phyloP scores from a whole-genome alignment of 2,113 vertebrate genomes.

The Gadus chalcogrammus region DNA sequence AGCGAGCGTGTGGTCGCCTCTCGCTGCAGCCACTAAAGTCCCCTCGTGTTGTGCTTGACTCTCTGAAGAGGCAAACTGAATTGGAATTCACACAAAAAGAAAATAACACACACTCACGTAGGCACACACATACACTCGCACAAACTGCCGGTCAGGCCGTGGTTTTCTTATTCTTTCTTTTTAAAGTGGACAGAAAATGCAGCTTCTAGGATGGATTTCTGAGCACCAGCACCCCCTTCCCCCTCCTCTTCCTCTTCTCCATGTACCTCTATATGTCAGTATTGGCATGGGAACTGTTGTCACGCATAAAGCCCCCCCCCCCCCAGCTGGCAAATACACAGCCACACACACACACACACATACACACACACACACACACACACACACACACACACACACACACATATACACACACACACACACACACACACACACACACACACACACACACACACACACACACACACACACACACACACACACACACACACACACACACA shows the following conservation, averaged over 20 bases:
- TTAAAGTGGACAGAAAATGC: no score
- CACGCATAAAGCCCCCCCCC: no score
- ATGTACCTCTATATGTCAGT: slow-evolving; percentile 7
- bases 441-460: neutral
- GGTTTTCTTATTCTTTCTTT: no score
- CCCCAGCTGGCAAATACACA: slow-evolving; percentile 19
- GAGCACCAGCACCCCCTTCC: neutral
- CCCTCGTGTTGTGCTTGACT: slow-evolving; percentile 25
- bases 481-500: neutral
- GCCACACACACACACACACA: slow-evolving; percentile 11
- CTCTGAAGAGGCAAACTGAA: neutral
- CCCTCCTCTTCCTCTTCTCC: neutral
- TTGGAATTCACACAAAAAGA: neutral
- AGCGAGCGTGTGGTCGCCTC: slow-evolving; percentile 30
- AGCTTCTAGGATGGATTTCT: neutral
- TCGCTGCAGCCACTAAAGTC: slow-evolving; percentile 30
- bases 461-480: neutral
- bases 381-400: neutral
- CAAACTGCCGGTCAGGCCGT: neutral
- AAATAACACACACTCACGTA: neutral
- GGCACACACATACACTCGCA: slow-evolving; percentile 3
- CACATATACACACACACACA: slow-evolving; percentile 21
- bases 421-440: neutral
- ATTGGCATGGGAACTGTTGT: neutral
- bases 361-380: neutral